Evolutionary conservation across 1,140 invertebrate species (phyloP), one percentile per base, ranked within the genome.

Genomic region (Magallana ariakensis): DNA sequence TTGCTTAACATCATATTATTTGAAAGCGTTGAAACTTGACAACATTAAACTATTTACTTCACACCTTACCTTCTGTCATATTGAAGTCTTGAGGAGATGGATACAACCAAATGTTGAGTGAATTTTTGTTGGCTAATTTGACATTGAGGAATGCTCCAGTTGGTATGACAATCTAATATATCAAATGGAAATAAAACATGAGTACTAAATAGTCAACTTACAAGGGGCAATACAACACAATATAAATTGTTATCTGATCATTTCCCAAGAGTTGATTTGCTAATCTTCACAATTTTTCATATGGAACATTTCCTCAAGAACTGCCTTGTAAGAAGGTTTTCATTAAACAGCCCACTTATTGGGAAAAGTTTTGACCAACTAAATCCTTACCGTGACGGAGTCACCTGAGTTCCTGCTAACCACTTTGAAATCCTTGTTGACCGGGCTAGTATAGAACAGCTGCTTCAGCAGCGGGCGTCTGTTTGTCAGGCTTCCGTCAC

Each of bases 91-190:
- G 80, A 8, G 88, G 85, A 13, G 91, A 89, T 10, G 92, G 89
- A 70, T 92, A 90, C 66, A 91, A 83, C 91, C 91, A 92, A n/a
- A 93, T 85, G 82, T 92, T 92, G 33, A 94, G 88, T 75, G 66
- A 75, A 75, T 91, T 90, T 2, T 84, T n/a, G 19, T 58, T 81
- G 11, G 80, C 62, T 83, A 54, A 83, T 84, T 90, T 85, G 0
- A 92, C 91, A n/a, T 88, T 89, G 0, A 93, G 70, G 16, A 86
- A 85, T 56, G 85, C 85, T 8, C 93, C 93, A 60, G 92, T 91
- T 11, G 92, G 92, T 46, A 94, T 80, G 75, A 87, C 86, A 8
- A 93, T 87, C 93, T 93, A n/a, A n/a, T n/a, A 82, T 13, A 75
- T 26, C 33, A 75, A 75, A 46, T 46, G 33, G 33, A 46, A 2